Conservation (phyloP, 2,888 invertebrate genomes). For the Pristionchus japonicus region DNA sequence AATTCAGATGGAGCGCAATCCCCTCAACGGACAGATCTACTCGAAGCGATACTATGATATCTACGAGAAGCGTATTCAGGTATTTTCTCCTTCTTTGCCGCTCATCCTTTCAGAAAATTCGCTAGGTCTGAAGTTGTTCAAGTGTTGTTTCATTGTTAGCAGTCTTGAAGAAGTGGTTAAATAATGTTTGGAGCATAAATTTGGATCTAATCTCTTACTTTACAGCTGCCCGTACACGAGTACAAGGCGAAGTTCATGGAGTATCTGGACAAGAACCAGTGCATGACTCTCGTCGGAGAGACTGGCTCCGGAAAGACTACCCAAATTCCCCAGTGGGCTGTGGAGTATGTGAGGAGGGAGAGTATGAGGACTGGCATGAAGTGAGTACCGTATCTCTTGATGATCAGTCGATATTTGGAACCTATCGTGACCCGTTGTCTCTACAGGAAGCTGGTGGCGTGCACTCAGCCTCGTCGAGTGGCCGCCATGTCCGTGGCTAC, state of each 20-base stretch:
- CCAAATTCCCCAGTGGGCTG: slow-evolving; percentile 93
- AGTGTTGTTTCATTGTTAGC: no score
- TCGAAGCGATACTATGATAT: slow-evolving; percentile 91
- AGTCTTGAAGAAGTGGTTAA: no score
- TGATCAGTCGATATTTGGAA: background rate
- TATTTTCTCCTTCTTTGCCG: slow-evolving; percentile 78
- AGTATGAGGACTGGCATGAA: slow-evolving; percentile 19
- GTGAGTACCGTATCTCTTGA: background rate
- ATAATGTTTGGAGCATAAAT: no score
- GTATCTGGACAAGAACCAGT: slow-evolving; percentile 89
- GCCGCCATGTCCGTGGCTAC: slow-evolving; percentile 99
- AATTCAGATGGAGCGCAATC: slow-evolving; percentile 79
- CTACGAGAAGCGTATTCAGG: slow-evolving; percentile 87
- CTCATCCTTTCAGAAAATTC: no score
- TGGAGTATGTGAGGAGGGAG: slow-evolving; percentile 75
- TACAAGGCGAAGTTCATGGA: slow-evolving; percentile 95
- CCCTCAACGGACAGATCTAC: slow-evolving; percentile 87
- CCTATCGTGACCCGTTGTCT: background rate
- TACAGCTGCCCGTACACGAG: slow-evolving; percentile 92
- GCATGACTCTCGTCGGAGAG: slow-evolving; percentile 87
- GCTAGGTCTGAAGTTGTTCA: no score
- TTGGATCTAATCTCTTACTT: no score
- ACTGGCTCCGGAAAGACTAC: slow-evolving; percentile 99
- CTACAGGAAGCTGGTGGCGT: slow-evolving; percentile 86
- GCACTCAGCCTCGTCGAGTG: slow-evolving; percentile 95